Conservation (phyloP, 2,888 invertebrate species). For the Erannis defoliaria region DNA sequence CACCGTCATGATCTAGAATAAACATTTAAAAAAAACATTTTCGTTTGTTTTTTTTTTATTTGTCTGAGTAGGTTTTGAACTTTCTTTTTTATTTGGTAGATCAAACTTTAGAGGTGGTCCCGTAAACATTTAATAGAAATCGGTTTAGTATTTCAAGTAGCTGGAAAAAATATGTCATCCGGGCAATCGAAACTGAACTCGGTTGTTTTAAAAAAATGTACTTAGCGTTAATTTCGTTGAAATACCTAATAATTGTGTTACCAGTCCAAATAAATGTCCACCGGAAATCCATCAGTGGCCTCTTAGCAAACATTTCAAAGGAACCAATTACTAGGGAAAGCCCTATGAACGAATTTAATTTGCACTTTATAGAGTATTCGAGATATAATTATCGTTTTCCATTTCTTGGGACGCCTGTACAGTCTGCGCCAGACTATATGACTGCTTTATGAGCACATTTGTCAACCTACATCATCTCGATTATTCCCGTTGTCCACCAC, state of each 20-base stretch:
- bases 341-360: constrained; percentile 18
- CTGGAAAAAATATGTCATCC: no score
- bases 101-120: no score
- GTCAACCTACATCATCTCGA: no score
- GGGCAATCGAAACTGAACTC: neutral
- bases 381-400: constrained; percentile 11
- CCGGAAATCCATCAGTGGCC: constrained; percentile 8
- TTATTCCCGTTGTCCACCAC: no score
- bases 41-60: no score
- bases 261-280: constrained; percentile 1
- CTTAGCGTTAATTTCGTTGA: neutral
- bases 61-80: no score
- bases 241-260: constrained; percentile 5
- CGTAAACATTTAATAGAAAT: no score
- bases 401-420: neutral
- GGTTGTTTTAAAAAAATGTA: neutral
- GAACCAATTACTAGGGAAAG: constrained; percentile 18
- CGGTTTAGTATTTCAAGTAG: no score
- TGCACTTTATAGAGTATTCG: constrained; percentile 1
- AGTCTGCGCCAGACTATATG: neutral
- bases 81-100: no score
- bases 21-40: no score
- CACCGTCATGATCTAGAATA: no score
- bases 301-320: constrained; percentile 4
- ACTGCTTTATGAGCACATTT: neutral